A percentile compares a stretch with the other conserved stretches of the same genome.
Evolutionary conservation across 2,113 vertebrate genomes (phyloP).

Genomic region (Trogon melanurus): DNA sequence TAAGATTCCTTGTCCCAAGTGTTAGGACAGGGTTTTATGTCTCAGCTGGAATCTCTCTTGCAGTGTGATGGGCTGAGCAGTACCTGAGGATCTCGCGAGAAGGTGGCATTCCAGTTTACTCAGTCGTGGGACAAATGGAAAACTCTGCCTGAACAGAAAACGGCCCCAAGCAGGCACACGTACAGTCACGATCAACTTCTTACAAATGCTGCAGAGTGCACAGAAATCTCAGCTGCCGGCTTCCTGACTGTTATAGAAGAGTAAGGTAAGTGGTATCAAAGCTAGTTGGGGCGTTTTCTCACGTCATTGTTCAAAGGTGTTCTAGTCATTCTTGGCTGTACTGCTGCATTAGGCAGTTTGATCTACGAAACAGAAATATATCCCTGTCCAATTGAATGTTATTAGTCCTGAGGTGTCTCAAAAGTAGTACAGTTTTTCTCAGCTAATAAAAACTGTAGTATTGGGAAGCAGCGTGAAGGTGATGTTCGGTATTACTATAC

Average conservation of each 20-base stretch:
- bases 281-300: not conserved
- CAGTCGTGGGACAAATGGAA: not conserved
- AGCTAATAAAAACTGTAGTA: not conserved
- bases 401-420: not conserved
- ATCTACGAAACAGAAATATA: not conserved
- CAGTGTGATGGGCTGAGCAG: constrained; percentile 10
- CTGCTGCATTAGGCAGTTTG: not conserved
- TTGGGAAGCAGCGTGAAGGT: not conserved
- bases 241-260: not conserved
- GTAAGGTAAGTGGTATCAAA: not conserved
- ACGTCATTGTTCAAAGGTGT: not conserved
- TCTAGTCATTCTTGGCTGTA: not conserved
- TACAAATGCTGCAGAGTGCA: not conserved
- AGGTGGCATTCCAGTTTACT: not conserved
- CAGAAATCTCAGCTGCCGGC: not conserved
- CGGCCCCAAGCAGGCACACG: not conserved
- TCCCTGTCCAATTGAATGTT: not conserved
- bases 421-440: not conserved
- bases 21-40: constrained; percentile 9
- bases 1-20: constrained; percentile 7
- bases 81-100: not conserved
- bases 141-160: not conserved
- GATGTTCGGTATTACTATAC: not conserved
- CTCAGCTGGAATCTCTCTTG: not conserved
- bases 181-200: not conserved